Evolutionary conservation across 2,888 invertebrate genomes (phyloP).

Genomic region (Cryptus viduatorius): DNA sequence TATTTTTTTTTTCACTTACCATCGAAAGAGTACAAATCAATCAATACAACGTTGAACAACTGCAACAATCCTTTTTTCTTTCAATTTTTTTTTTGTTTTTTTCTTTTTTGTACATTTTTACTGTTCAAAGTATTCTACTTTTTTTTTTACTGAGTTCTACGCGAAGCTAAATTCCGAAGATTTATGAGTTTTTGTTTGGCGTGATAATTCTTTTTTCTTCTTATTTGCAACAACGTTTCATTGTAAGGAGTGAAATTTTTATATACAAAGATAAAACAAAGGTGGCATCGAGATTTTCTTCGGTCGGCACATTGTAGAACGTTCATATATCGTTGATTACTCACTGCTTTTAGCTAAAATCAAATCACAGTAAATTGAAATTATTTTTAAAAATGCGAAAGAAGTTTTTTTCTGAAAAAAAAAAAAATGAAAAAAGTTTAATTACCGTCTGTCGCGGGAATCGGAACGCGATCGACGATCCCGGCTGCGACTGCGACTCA

Average conservation of each 20-base stretch:
- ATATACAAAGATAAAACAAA: slow-evolving; percentile 24
- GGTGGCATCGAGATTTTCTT: background rate
- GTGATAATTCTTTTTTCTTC: background rate
- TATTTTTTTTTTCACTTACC: slow-evolving; percentile 19
- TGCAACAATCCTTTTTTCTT: background rate
- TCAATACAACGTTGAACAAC: slow-evolving; percentile 34
- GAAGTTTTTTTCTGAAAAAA: too few relatives aligned
- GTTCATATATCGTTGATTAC: background rate
- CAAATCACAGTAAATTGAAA: background rate
- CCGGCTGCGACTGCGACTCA: slow-evolving; percentile 83
- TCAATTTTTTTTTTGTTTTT: background rate
- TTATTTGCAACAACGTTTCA: background rate
- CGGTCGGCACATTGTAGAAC: background rate
- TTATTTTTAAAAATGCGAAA: background rate
- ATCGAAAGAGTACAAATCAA: slow-evolving; percentile 49
- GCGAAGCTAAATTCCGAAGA: background rate
- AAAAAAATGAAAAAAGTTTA: slow-evolving; percentile 43
- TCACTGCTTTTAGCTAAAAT: slow-evolving; percentile 14
- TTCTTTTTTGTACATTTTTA: background rate
- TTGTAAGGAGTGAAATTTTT: slow-evolving; percentile 4
- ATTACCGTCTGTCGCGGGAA: slow-evolving; percentile 84
- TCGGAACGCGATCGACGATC: slow-evolving; percentile 84
- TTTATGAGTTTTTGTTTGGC: background rate
- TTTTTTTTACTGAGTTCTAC: background rate
- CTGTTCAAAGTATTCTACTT: background rate